Evolutionary conservation across 2,113 vertebrate species (phyloP).

Genomic region (Neotragus moschatus): DNA sequence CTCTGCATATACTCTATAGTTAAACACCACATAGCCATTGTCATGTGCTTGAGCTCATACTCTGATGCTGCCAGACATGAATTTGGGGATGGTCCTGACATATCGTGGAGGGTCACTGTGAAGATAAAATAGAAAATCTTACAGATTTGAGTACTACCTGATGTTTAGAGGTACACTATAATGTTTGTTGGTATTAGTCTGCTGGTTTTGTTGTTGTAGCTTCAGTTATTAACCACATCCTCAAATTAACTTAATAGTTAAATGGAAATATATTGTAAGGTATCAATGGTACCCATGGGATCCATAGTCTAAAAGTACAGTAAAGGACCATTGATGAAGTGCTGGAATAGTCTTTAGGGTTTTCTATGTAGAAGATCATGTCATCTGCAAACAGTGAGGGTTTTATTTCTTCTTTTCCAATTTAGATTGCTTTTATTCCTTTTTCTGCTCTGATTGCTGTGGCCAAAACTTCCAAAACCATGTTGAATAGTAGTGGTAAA

Average conservation of each 20-base stretch:
- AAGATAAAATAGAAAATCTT: neutral
- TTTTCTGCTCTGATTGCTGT: too few relatives aligned
- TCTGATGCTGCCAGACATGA: neutral
- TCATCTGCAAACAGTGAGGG: too few relatives aligned
- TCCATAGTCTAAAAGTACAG: neutral
- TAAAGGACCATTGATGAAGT: neutral
- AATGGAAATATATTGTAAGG: neutral
- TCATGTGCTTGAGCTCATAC: neutral
- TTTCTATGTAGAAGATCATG: too few relatives aligned
- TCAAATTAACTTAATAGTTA: conserved; percentile 24
- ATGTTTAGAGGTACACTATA: neutral
- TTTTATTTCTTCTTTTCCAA: too few relatives aligned
- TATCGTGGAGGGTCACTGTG: neutral
- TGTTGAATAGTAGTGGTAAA: too few relatives aligned
- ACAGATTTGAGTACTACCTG: neutral
- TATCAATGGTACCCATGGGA: neutral
- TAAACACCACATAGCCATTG: neutral
- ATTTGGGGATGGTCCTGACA: neutral
- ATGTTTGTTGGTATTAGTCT: neutral
- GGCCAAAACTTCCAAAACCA: too few relatives aligned
- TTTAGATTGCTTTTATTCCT: too few relatives aligned
- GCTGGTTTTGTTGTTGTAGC: neutral
- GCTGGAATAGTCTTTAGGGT: neutral
- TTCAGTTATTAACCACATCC: conserved; percentile 24
- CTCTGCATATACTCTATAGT: neutral